Conservation (phyloP, 2,797 vertebrate species). For the Momotus momota region DNA sequence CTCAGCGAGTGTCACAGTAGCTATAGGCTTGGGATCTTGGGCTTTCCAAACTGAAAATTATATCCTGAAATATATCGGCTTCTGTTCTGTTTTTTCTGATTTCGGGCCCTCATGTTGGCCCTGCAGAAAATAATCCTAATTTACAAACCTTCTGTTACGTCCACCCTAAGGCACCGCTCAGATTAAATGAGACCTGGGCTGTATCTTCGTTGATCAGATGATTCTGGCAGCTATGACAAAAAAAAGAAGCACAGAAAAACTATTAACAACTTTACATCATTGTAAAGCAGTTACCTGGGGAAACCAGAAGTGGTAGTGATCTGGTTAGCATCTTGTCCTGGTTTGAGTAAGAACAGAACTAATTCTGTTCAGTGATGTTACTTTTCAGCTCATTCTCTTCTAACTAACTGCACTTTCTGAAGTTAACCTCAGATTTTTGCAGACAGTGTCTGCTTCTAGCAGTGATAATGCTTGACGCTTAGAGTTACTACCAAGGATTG, state of each 20-base stretch:
- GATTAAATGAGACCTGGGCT: not conserved
- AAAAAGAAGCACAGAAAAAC: not conserved
- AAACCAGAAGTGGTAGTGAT: not conserved
- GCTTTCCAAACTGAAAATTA: not conserved
- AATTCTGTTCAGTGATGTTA: too few relatives aligned
- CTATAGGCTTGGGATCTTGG: not conserved
- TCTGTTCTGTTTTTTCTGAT: not conserved
- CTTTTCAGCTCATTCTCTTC: too few relatives aligned
- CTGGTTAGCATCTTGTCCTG: not conserved
- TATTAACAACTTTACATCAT: not conserved
- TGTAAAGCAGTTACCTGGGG: not conserved
- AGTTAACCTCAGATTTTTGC: too few relatives aligned
- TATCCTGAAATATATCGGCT: not conserved
- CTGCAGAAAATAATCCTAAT: not conserved
- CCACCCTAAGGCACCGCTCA: not conserved
- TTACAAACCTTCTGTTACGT: not conserved
- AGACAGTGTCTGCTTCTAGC: too few relatives aligned
- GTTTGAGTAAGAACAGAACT: too few relatives aligned
- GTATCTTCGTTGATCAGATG: not conserved
- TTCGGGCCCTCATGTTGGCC: fast-evolving
- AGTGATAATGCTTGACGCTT: too few relatives aligned
- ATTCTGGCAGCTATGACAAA: not conserved
- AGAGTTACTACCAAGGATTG: too few relatives aligned
- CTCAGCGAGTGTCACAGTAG: not conserved
- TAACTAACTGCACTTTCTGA: too few relatives aligned